Evolutionary conservation across 2,888 invertebrate genomes (phyloP).

Genomic region (Drosophila eohydei): DNA sequence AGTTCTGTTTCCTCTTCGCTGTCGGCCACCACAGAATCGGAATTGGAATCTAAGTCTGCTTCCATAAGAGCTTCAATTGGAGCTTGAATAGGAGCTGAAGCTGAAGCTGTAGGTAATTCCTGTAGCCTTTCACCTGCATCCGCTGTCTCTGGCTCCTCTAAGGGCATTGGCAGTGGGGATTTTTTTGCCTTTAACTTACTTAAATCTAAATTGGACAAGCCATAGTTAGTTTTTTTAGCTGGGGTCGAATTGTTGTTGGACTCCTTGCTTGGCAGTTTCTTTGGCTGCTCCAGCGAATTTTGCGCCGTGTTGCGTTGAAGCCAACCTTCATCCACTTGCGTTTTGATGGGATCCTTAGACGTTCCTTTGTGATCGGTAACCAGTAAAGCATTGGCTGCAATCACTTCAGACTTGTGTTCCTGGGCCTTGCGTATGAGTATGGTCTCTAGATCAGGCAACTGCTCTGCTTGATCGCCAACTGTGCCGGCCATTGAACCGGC

Average conservation of each 20-base stretch:
- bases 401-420: slow-evolving; percentile 67
- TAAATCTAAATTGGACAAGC: slow-evolving; percentile 85
- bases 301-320: slow-evolving; percentile 83
- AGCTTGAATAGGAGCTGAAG: not conserved
- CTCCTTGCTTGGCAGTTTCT: slow-evolving; percentile 8
- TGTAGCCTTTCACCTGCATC: not conserved
- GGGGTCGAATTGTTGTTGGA: slow-evolving; percentile 38
- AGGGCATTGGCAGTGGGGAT: not conserved
- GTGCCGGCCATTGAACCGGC: not conserved
- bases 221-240: slow-evolving; percentile 62
- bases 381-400: slow-evolving; percentile 61
- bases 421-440: slow-evolving; percentile 82
- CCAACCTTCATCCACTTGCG: slow-evolving; percentile 87
- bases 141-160: not conserved
- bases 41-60: slow-evolving; percentile 85
- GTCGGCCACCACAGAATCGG: slow-evolving; percentile 89
- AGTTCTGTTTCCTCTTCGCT: slow-evolving; percentile 88
- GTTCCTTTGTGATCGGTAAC: slow-evolving; percentile 15
- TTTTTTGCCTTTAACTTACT: slow-evolving; percentile 54
- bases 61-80: not conserved
- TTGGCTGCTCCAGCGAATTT: slow-evolving; percentile 35
- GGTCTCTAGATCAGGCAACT: slow-evolving; percentile 84
- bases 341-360: slow-evolving; percentile 59
- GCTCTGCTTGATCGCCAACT: slow-evolving; percentile 26
- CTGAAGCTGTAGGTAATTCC: not conserved